Conservation (phyloP, 2,888 invertebrate genomes). For the Ctenicera cuprea region DNA sequence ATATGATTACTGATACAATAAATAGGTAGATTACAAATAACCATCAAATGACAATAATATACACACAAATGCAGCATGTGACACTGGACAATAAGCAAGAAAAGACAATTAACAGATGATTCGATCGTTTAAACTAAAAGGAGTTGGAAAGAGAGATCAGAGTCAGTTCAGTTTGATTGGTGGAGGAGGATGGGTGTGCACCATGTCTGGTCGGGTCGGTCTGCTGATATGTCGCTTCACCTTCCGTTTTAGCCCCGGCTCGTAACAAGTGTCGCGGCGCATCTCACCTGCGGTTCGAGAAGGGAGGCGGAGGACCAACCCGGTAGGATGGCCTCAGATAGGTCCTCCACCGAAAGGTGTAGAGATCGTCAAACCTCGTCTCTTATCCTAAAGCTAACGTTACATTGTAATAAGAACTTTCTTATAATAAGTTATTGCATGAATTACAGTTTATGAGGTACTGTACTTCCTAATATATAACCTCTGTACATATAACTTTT, state of each 20-base stretch:
- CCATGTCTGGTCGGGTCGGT: slow-evolving; percentile 62
- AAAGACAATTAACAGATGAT: slow-evolving; percentile 65
- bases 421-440: slow-evolving; percentile 75
- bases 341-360: slow-evolving; percentile 63
- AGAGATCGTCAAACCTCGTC: slow-evolving; percentile 71
- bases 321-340: slow-evolving; percentile 59
- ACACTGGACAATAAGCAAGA: slow-evolving; percentile 74
- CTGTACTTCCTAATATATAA: slow-evolving; percentile 74
- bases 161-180: slow-evolving; percentile 70
- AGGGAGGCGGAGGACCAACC: slow-evolving; percentile 62
- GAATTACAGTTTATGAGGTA: slow-evolving; percentile 75
- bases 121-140: slow-evolving; percentile 62
- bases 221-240: slow-evolving; percentile 70
- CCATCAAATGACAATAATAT: slow-evolving; percentile 72
- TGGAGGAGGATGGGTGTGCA: slow-evolving; percentile 56
- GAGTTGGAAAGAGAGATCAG: slow-evolving; percentile 64
- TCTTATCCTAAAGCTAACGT: slow-evolving; percentile 73
- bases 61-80: slow-evolving; percentile 72
- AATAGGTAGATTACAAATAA: slow-evolving; percentile 72
- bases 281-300: slow-evolving; percentile 61
- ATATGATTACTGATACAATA: slow-evolving; percentile 67
- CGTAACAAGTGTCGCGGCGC: slow-evolving; percentile 54
- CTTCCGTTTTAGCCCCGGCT: slow-evolving; percentile 61
- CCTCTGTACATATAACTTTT: slow-evolving; percentile 74
- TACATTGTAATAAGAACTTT: slow-evolving; percentile 73